Evolutionary conservation across 2,888 invertebrate species (phyloP).

Genomic region (Oscheius myriophilus): DNA sequence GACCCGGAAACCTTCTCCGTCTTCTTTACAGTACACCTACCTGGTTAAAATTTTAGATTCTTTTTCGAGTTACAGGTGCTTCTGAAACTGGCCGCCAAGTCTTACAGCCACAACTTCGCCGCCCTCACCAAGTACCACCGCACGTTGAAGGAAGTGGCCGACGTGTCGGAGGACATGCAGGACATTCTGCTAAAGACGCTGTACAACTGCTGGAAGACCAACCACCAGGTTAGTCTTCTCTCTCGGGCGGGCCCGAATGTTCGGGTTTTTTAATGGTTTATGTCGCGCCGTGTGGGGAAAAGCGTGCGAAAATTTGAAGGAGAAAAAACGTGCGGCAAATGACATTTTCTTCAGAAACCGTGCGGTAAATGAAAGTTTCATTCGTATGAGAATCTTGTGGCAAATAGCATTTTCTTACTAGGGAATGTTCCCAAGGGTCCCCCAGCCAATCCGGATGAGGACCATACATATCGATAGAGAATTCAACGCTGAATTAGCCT

Average conservation of each 20-base stretch:
- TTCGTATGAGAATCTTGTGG: too few relatives aligned
- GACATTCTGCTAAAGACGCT: conserved; percentile 90
- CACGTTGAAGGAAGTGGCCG: conserved; percentile 82
- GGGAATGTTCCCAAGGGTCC: too few relatives aligned
- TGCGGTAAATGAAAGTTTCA: too few relatives aligned
- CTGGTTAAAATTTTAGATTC: background rate
- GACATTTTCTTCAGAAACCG: too few relatives aligned
- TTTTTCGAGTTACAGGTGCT: conserved; percentile 74
- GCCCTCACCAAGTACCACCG: conserved; percentile 86
- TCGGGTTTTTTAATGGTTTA: background rate
- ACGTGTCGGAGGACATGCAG: conserved; percentile 89
- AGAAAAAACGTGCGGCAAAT: too few relatives aligned
- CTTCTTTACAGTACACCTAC: conserved; percentile 56
- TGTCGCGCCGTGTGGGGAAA: too few relatives aligned
- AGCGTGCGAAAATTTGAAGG: too few relatives aligned
- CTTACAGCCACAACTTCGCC: conserved; percentile 96
- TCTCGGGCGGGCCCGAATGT: too few relatives aligned
- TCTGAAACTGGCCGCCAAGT: conserved; percentile 91
- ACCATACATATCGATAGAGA: too few relatives aligned
- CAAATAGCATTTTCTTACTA: too few relatives aligned
- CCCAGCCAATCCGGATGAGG: too few relatives aligned
- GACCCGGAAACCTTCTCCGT: conserved; percentile 95
- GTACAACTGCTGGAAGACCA: conserved; percentile 92
- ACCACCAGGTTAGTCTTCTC: conserved; percentile 78
- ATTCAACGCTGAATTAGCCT: too few relatives aligned